A percentile compares a stretch with the other conserved stretches of the same genome.
phyloP scores from a whole-genome alignment of 2,113 vertebrate genomes.

The Brevimyrus niger region DNA sequence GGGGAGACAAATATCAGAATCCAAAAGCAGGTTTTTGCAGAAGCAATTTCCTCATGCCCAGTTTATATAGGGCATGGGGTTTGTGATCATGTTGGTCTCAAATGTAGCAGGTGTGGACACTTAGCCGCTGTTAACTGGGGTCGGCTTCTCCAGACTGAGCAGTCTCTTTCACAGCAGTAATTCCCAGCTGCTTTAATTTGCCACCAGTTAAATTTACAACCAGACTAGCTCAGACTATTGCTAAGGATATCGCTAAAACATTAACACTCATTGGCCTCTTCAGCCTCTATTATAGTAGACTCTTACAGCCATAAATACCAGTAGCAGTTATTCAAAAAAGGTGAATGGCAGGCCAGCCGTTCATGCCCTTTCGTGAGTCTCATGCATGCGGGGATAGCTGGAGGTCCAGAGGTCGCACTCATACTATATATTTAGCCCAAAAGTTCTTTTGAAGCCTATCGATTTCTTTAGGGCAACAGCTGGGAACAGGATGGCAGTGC shows the following conservation, averaged over 20 bases:
- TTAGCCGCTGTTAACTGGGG: neutral
- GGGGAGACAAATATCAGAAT: neutral
- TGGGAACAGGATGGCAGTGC: neutral
- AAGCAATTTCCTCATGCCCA: neutral
- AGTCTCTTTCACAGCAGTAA: neutral
- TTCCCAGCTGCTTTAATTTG: slow-evolving; percentile 12
- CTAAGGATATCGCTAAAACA: neutral
- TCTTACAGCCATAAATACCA: slow-evolving; percentile 17
- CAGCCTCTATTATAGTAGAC: neutral
- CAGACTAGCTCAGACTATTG: slow-evolving; percentile 13
- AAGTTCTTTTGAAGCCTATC: neutral
- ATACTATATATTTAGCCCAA: slow-evolving; percentile 3
- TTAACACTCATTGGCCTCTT: slow-evolving; percentile 14
- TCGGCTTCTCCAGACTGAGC: neutral
- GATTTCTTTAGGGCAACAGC: neutral
- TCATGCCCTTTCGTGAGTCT: neutral
- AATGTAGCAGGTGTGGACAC: neutral
- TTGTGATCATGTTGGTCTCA: slow-evolving; percentile 1
- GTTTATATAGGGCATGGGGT: neutral
- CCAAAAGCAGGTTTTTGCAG: neutral
- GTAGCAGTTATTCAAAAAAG: neutral
- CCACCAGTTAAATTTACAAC: slow-evolving; percentile 23
- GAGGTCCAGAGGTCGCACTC: neutral
- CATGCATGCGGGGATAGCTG: neutral
- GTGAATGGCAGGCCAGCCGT: neutral